Base-by-base conservation (phyloP, 2,113 vertebrate genomes). In the human region DNA sequence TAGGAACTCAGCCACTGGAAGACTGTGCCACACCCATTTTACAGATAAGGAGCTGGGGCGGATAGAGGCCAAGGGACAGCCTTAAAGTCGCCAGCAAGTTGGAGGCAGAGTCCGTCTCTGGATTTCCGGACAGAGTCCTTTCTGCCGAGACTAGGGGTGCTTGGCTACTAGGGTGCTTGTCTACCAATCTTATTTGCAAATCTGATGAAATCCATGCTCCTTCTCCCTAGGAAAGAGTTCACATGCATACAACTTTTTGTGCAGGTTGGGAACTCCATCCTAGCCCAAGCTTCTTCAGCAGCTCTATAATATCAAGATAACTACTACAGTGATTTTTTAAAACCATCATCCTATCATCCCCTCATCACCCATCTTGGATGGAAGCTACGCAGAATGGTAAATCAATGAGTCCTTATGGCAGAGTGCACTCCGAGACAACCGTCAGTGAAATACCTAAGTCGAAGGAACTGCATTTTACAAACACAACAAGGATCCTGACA, bases 401-500 rank as follows among this genome's bases (percentile, higher is more conserved):
- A 4, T 7, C 57, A 8, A 18, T 11, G 78, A 1, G 8, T 23
- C 2, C n/a, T 11, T 45, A 0, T 0, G 30, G n/a, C 43, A 43
- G 43, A 25, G 18, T 4, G 9, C 13, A 45, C 40, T 57, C 45
- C 90, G 5, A 16, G 23, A 38, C 17, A 27, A 4, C 22, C 2
- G 0, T 52, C 32, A 8, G 82, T 16, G 25, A 9, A 2, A 2
- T 68, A n/a, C 25, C 1, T 1, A 25, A 48, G 78, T 89, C 27
- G 38, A 17, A 0, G 35, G 45, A 40, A 6, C 9, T 27, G 6
- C 45, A 0, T 17, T 68, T n/a, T 12, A 66, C 45, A 72, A 55
- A 32, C 3, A 5, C 55, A 6, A 1, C 8, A 2, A 10, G 0
- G 50, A 14, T 25, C 35, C 27, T 3, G 5, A 32, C 12, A 0